Evolutionary conservation across 2,797 vertebrate genomes (phyloP).

Genomic region (Phalanger gymnotis): DNA sequence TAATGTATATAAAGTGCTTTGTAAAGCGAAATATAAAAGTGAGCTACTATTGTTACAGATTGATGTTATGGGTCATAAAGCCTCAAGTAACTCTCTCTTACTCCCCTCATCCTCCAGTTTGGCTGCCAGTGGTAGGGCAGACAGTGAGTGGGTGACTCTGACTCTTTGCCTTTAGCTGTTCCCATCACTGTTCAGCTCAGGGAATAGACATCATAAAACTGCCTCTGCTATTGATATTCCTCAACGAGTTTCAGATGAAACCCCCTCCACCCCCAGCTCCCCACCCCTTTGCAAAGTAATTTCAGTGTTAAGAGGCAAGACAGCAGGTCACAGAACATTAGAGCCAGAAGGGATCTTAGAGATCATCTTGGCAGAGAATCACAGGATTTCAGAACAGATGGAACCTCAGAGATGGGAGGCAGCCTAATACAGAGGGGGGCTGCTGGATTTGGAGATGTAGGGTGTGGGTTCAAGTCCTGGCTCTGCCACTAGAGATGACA

Average conservation of each 20-base stretch:
- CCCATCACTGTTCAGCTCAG: neutral
- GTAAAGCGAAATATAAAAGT: neutral
- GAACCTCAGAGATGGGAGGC: neutral
- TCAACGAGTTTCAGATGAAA: neutral
- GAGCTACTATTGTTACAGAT: neutral
- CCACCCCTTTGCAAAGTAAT: neutral
- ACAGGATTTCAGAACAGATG: neutral
- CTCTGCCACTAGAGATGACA: neutral
- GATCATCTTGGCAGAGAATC: neutral
- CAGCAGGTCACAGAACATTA: constrained; percentile 20
- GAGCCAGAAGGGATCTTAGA: neutral
- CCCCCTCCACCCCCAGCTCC: accelerated
- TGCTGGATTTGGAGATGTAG: neutral
- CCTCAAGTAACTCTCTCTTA: neutral
- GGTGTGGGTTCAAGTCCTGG: neutral
- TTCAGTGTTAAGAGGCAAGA: neutral
- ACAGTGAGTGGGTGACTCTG: neutral
- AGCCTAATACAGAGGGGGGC: neutral
- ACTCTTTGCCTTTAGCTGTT: neutral
- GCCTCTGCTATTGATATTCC: neutral
- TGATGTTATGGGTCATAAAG: neutral
- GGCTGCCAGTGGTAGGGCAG: neutral
- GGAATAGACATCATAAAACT: neutral
- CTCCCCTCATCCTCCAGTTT: neutral
- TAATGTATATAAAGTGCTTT: neutral